phyloP scores from a whole-genome alignment of 2,888 invertebrate species.

The Trachelus iudaicus region DNA sequence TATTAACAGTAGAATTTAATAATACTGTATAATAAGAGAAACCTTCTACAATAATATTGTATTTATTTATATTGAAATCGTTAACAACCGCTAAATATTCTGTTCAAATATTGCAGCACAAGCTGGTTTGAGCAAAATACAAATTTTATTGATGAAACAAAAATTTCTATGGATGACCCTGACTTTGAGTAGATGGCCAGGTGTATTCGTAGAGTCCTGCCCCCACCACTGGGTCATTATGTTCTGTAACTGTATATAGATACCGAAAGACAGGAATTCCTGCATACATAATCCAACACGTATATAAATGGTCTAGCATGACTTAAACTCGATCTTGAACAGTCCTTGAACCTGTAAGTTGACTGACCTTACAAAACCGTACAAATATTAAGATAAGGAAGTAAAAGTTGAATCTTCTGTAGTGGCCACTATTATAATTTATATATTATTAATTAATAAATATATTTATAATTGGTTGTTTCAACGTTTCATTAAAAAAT shows the following conservation, averaged over 20 bases:
- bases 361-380: neutral
- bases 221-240: neutral
- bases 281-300: slow-evolving; percentile 55
- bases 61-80: neutral
- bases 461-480: neutral
- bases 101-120: neutral
- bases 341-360: neutral
- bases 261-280: slow-evolving; percentile 54
- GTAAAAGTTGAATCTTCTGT: slow-evolving; percentile 26
- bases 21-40: neutral
- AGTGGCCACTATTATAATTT: slow-evolving; percentile 11
- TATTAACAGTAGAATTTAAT: slow-evolving; percentile 15
- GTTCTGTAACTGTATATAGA: slow-evolving; percentile 35
- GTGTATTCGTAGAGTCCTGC: slow-evolving; percentile 1
- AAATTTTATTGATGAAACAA: neutral
- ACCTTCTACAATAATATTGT: neutral
- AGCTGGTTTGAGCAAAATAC: neutral
- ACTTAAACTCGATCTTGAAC: slow-evolving; percentile 44
- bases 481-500: neutral
- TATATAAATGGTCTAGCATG: slow-evolving; percentile 37
- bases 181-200: neutral
- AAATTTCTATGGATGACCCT: neutral
- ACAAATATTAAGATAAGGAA: neutral
- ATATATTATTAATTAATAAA: neutral
- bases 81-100: neutral